Base-by-base conservation (phyloP, 2,888 invertebrate genomes). In the Cantharis nigra region DNA sequence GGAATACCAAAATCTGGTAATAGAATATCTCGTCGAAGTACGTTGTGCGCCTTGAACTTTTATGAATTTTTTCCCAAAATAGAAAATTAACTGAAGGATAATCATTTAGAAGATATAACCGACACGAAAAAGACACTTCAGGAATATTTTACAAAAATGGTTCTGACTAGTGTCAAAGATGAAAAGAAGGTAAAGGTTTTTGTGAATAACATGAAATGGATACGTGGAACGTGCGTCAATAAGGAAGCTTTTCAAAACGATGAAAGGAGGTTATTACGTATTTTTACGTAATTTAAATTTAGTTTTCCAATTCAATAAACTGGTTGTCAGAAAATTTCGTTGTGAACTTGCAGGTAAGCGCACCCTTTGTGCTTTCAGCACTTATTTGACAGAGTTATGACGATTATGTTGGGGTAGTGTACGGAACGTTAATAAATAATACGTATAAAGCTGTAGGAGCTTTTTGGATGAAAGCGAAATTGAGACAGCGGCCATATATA, bases 401-500 rank as follows among this genome's bases (percentile, higher is more conserved):
- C 71, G 65, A 75, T 75, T 75, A 75, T 65, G 64, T 20, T 67
- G 63, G 64, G 30, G 75, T 67, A 71, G 71, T 71, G 71, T 75
- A 62, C 49, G 62, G 75, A 20, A 65, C 67, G 71, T 75, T 75
- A 75, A 75, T 75, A 75, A 75, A 75, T 75, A 75, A 75, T 75
- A 75, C 71, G 75, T 75, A 75, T 71, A 75, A 71, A 71, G 71
- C 75, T 71, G 64, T 63, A 70, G 71, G 75, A 63, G 75, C 75
- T 67, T 75, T 79, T 79, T 75, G 77, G 77, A 74, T 75, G 79
- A 79, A 78, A 75, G 72, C 72, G 63, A 76, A 75, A 72, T 76
- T 76, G 70, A 73, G 72, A 77, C 77, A 69, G 76, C 75, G 75
- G 65, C 74, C 79, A 77, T 75, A 81, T 80, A 80, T 79, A 77